A percentile compares a stretch with the other conserved stretches of the same genome.
phyloP scores from a whole-genome alignment of 2,888 invertebrate genomes.

The Copidosoma aretas region DNA sequence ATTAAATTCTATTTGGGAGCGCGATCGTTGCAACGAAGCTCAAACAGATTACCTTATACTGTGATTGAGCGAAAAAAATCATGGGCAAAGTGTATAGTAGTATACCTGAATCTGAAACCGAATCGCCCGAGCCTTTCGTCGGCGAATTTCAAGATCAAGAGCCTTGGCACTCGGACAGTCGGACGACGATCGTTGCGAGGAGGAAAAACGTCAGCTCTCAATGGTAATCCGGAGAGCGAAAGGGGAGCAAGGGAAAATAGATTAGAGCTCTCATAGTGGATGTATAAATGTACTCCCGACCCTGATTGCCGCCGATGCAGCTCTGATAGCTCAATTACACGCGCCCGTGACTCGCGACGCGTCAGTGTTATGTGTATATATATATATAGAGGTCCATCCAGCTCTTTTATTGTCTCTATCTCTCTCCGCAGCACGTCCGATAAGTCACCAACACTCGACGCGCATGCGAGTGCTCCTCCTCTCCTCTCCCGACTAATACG shows the following conservation, averaged over 20 bases:
- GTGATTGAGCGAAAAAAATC: no score
- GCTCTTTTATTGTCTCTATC: not conserved
- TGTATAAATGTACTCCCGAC: not conserved
- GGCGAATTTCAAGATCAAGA: constrained; percentile 22
- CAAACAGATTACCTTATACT: no score
- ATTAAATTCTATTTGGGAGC: no score
- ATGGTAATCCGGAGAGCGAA: not conserved
- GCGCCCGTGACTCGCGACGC: not conserved
- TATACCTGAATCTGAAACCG: no score
- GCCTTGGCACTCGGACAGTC: constrained; percentile 1
- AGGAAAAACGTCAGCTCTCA: no score
- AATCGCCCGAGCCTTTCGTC: constrained; percentile 2
- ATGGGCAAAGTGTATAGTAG: no score
- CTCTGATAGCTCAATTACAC: constrained; percentile 30
- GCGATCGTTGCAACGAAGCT: no score
- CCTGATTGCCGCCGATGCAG: constrained; percentile 24
- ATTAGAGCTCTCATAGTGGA: constrained; percentile 19
- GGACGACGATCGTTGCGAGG: not conserved
- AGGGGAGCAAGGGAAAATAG: constrained; percentile 19
- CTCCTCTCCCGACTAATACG: no score
- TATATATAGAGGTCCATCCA: no score
- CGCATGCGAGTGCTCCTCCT: no score
- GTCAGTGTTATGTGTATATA: not conserved
- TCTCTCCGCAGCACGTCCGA: not conserved
- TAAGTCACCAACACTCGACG: not conserved